Conservation (phyloP, 2,888 invertebrate species). For the Elaeidobius kamerunicus region DNA sequence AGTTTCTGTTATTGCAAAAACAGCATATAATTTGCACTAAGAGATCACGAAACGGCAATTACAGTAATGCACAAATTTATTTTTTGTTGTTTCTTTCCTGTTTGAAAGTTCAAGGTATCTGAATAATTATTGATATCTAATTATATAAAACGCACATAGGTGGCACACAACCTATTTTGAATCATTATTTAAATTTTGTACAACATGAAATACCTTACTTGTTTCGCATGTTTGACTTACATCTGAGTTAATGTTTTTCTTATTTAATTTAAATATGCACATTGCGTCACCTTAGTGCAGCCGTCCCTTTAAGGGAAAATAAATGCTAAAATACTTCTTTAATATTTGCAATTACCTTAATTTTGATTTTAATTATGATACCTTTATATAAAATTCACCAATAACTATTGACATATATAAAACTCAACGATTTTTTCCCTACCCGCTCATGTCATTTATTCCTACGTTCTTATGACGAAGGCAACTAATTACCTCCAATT, state of each 20-base stretch:
- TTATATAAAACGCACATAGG: slow-evolving; percentile 5
- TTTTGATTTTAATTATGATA: too few relatives aligned
- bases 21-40: slow-evolving; percentile 13
- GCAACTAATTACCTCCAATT: slow-evolving; percentile 11
- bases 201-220: slow-evolving; percentile 5
- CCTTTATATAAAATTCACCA: too few relatives aligned
- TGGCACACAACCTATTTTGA: background rate
- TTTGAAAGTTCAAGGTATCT: slow-evolving; percentile 21
- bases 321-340: too few relatives aligned
- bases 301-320: too few relatives aligned
- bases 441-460: too few relatives aligned
- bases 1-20: slow-evolving; percentile 18
- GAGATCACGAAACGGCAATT: slow-evolving; percentile 28
- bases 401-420: too few relatives aligned
- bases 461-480: background rate
- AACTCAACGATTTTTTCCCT: too few relatives aligned
- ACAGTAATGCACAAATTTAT: slow-evolving; percentile 20
- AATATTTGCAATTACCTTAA: too few relatives aligned
- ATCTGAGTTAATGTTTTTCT: too few relatives aligned
- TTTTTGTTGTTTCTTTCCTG: slow-evolving; percentile 26
- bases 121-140: slow-evolving; percentile 9
- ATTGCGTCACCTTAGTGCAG: too few relatives aligned
- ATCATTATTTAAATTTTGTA: background rate
- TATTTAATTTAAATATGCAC: too few relatives aligned
- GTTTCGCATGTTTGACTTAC: too few relatives aligned